These are phyloP conservation scores for Frankliniella intonsa DNA, from an alignment of 2,888 invertebrate genomes.

Conservation along the genomic window DNA sequence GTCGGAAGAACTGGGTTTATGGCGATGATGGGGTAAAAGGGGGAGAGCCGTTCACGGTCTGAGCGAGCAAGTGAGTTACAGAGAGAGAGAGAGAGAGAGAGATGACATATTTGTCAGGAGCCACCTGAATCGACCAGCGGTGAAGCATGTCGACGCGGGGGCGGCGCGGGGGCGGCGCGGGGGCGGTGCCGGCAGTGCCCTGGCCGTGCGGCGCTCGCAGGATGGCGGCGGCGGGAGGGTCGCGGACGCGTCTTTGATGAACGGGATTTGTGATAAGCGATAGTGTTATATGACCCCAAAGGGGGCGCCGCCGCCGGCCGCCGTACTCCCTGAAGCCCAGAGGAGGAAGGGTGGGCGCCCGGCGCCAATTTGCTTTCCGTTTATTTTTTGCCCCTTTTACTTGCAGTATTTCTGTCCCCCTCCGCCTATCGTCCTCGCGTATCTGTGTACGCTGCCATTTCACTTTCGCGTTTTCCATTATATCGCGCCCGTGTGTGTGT, in stretches of 20 bases:
- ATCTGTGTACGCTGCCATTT: too few species aligned
- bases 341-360: not conserved
- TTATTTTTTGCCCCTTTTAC: not conserved
- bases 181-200: too few species aligned
- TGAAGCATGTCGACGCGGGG: not conserved
- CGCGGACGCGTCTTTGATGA: not conserved
- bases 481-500: too few species aligned
- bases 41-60: not conserved
- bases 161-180: not conserved
- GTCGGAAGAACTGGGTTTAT: not conserved
- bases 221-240: not conserved
- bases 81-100: too few species aligned
- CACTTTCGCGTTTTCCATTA: too few species aligned
- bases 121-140: constrained; percentile 21
- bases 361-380: not conserved
- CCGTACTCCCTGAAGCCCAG: too few species aligned
- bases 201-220: too few species aligned
- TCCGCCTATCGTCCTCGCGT: too few species aligned
- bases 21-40: not conserved
- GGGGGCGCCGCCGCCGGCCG: too few species aligned
- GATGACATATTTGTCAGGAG: constrained; percentile 8
- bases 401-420: too few species aligned
- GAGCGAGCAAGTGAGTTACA: too few species aligned
- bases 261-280: constrained; percentile 16
- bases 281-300: not conserved